Conservation (phyloP, 2,113 vertebrate genomes). For the Campylomormyrus numenius region DNA sequence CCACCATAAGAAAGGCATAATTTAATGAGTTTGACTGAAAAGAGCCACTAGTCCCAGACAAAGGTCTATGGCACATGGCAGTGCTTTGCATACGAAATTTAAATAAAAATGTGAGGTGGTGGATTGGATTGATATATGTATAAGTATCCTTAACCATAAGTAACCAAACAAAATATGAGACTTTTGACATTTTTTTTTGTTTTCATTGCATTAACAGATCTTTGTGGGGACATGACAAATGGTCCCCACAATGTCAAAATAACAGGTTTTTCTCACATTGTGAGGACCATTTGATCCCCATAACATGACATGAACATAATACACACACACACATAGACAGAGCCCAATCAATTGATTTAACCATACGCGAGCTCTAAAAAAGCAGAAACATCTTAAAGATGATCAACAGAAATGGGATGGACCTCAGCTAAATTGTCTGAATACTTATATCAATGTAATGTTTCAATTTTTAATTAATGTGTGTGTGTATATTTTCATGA, state of each 20-base stretch:
- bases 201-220: no score
- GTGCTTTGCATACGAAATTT: neutral
- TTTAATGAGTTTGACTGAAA: conserved; percentile 12
- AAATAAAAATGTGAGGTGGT: neutral
- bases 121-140: neutral
- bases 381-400: neutral
- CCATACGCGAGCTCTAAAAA: neutral
- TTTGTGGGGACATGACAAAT: no score
- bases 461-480: neutral
- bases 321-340: neutral
- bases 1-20: neutral
- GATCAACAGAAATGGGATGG: neutral
- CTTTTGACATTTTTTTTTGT: no score
- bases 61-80: conserved; percentile 9
- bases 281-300: no score
- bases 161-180: no score
- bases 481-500: no score
- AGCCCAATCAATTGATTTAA: neutral
- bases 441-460: neutral
- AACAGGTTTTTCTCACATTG: no score
- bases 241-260: no score
- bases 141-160: neutral
- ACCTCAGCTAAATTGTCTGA: neutral
- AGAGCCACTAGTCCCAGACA: neutral
- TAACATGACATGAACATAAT: no score